Evolutionary conservation across 2,797 vertebrate species (phyloP), one percentile per base, ranked within the genome.

Genomic region (Nothura maculosa): DNA sequence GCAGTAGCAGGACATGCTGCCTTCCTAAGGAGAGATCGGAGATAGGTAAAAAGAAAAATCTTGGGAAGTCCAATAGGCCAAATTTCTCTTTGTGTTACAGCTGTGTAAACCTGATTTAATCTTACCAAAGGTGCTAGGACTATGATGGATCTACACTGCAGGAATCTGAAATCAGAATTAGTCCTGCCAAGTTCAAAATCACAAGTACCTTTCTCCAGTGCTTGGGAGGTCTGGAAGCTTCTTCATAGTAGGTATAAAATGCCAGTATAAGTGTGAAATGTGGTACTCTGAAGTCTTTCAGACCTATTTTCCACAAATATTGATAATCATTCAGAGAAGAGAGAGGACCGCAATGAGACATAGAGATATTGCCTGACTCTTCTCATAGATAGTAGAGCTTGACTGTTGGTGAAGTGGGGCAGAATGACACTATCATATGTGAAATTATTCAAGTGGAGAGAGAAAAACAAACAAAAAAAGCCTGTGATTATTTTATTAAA

Each of bases 31-130:
- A 83, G 73, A 81, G 34, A 67, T 43, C 22, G 50, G 45, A 61
- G 62, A 83, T 6, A 81, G 18, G 34, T 48, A 76, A 57, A 81
- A 93, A 92, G 87, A 85, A 89, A 85, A 85, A 62, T 32, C n/a
- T 93, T 85, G 14, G 30, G 3, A 64, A 91, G 78, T 87, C 93
- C 89, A 93, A 69, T 22, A 78, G 74, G 85, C 43, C 85, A 84
- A 50, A 80, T 85, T 91, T 42, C 57, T 82, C 84, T 90, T 90
- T 92, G 85, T 90, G 67, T 88, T 84, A 76, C 67, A 76, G 62
- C 63, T 67, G 64, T 1, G 0, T 74, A 91, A 92, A 95, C 70
- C 85, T 92, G 92, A 90, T 90, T 63, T 81, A 81, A 93, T 91
- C 75, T 81, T 79, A 72, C 76, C 89, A 82, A 57, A 73, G 45